Evolutionary conservation across 2,797 vertebrate species (phyloP).

Genomic region (Neopelma chrysocephalum): DNA sequence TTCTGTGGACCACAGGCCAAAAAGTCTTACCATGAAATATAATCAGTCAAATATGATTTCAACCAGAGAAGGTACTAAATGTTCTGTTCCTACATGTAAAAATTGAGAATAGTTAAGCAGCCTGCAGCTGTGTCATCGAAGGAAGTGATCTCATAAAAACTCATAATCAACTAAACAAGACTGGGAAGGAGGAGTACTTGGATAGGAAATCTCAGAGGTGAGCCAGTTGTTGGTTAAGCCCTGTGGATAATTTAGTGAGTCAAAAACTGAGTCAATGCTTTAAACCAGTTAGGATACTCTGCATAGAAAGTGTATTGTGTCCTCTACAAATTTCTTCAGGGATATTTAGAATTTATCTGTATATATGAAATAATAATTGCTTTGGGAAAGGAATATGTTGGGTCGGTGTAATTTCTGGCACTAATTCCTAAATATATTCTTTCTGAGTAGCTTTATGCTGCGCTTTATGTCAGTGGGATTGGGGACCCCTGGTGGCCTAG

Average conservation of each 20-base stretch:
- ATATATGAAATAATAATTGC: not conserved
- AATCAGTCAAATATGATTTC: not conserved
- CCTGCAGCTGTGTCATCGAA: not conserved
- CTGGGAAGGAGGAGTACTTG: not conserved
- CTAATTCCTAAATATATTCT: not conserved
- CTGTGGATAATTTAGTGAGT: not conserved
- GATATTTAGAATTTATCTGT: not conserved
- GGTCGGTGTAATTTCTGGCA: not conserved
- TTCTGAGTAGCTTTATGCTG: not conserved
- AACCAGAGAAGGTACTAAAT: not conserved
- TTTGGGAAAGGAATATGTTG: not conserved
- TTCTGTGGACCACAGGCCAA: not conserved
- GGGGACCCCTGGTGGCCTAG: too few species aligned
- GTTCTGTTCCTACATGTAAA: not conserved
- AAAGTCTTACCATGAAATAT: not conserved
- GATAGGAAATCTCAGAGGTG: not conserved
- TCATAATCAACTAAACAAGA: not conserved
- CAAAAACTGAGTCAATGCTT: not conserved
- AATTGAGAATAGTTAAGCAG: not conserved
- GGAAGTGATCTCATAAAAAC: not conserved
- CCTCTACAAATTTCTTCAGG: not conserved
- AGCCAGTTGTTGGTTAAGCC: not conserved
- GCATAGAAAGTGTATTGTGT: not conserved
- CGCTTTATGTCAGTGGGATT: not conserved
- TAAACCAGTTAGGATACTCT: not conserved